Percentiles rank a stretch among this genome's conserved stretches.
phyloP scores from a whole-genome alignment of 2,113 vertebrate species.

The Mormoops blainvillei region DNA sequence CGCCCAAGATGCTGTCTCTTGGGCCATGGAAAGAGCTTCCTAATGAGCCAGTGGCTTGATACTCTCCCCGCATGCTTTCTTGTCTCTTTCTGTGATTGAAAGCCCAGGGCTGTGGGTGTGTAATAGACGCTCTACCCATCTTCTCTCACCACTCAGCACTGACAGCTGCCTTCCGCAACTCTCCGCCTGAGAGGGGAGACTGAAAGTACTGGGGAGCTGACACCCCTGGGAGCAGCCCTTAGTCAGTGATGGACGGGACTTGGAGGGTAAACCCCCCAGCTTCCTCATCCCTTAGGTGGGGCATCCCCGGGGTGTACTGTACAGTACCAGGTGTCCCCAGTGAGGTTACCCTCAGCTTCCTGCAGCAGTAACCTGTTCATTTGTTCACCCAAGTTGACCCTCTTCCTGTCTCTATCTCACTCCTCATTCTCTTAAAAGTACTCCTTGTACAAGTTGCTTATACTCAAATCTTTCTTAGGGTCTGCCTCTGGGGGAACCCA shows the following conservation, averaged over 20 bases:
- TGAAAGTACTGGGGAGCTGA: neutral
- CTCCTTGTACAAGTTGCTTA: neutral
- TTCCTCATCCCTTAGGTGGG: neutral
- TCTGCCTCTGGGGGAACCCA: neutral
- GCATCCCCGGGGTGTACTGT: neutral
- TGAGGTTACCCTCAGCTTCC: neutral
- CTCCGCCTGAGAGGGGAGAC: rapidly evolving
- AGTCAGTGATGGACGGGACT: neutral
- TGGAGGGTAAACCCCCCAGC: neutral
- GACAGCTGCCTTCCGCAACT: neutral
- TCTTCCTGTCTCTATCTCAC: neutral
- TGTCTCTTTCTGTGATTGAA: neutral
- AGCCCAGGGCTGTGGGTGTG: too few species aligned
- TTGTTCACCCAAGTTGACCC: neutral
- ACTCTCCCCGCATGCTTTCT: neutral
- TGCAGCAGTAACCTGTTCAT: neutral
- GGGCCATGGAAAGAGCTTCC: neutral
- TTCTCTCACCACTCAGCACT: neutral
- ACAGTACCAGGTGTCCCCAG: neutral
- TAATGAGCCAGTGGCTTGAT: neutral
- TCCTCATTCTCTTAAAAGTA: neutral
- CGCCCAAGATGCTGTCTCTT: neutral
- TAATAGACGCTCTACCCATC: neutral
- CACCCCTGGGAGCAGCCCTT: neutral
- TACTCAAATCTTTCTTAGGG: neutral